Base-by-base conservation (phyloP, 2,113 vertebrate genomes). In the Melanerpes formicivorus region DNA sequence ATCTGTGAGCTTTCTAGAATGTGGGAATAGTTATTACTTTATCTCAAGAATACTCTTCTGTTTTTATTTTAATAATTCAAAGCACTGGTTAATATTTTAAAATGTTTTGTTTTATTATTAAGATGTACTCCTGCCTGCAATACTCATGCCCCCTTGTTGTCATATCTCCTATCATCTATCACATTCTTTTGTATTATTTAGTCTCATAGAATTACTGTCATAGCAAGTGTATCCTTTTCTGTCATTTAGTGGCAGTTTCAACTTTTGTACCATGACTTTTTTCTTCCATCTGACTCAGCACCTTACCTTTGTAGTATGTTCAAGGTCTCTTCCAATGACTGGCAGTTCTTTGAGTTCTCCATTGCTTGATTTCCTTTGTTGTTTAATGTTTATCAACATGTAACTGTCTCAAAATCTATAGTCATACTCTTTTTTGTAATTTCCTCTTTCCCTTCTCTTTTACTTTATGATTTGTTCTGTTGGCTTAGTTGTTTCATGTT, bases 21-120 rank as follows among this genome's bases (percentile, higher is more conserved):
- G n/a, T 63, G 30, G 18, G 11, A 80, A 23, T 62, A 74, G 48
- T 40, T 80, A 48, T 6, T 80, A 46, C 42, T 87, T 92, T 67
- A 80, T 90, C 59, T 17, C 42, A 82, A 66, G 64, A 89, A 77
- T 67, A 59, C 12, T 73, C 17, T 30, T 59, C 18, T 70, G 48
- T 65, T 92, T 96, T 64, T 40, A 64, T 87, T 93, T 95, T 54
- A 95, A 92, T 90, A 93, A 94, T 94, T 93, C 69, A 95, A 52
- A 63, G n/a, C 2, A 0, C 18, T 56, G 69, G 66, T 96, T 72
- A 96, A 94, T 94, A 94, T 92, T 94, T 94, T 71, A 92, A 72
- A 71, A 18, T 67, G 34, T 6, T 90, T 84, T 80, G 21, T 4
- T 94, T 88, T 88, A 73, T 90, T 93, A 65, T 80, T 62, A 79